These are phyloP conservation scores for Macquaria ambigua DNA, from an alignment of 2,113 vertebrate species.

Conservation along the genomic window DNA sequence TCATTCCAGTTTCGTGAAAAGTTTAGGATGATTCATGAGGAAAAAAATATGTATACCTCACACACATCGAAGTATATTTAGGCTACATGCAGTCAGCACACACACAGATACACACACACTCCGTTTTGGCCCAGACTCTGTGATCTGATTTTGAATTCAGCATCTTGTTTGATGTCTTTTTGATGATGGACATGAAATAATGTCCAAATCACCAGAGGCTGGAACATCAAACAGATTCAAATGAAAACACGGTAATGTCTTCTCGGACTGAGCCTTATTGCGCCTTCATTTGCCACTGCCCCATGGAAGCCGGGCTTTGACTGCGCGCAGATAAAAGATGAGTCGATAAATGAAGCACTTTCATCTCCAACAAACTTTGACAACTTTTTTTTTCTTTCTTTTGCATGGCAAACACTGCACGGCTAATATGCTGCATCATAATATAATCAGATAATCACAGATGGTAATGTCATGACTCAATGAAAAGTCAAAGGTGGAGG, in stretches of 20 bases:
- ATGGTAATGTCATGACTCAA: conserved; percentile 49
- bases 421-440: conserved; percentile 56
- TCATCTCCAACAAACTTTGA: conserved; percentile 74
- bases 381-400: conserved; percentile 52
- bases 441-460: conserved; percentile 58
- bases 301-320: conserved; percentile 65
- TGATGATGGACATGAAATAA: conserved; percentile 83
- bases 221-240: conserved; percentile 79
- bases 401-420: conserved; percentile 62
- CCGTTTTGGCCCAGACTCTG: conserved; percentile 48
- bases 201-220: conserved; percentile 80
- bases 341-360: conserved; percentile 74
- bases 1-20: conserved; percentile 23
- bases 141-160: conserved; percentile 76
- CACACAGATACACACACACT: background rate
- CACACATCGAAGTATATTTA: conserved; percentile 3
- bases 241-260: conserved; percentile 80
- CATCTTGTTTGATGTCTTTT: conserved; percentile 83
- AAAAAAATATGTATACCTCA: conserved; percentile 1
- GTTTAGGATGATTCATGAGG: conserved; percentile 3
- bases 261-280: conserved; percentile 66
- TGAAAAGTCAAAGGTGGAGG: conserved; percentile 56
- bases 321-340: conserved; percentile 71
- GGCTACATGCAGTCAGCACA: conserved; percentile 1
- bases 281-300: conserved; percentile 72